Base-by-base conservation (phyloP, 1,140 invertebrate species). In the Lucilia sericata region DNA sequence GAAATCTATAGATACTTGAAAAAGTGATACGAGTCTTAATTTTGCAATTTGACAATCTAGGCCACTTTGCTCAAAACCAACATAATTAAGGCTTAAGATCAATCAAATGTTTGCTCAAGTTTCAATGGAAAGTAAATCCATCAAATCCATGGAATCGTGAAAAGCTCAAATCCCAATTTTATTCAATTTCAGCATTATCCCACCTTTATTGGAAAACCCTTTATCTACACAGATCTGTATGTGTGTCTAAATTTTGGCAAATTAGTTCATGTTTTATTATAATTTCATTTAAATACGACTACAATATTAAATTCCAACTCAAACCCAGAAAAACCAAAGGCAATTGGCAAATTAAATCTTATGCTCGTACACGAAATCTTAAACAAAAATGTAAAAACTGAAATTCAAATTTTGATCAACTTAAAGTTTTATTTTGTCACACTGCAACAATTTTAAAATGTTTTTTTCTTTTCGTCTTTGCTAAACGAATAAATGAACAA, bases 371-470 rank as follows among this genome's bases (percentile, higher is more conserved):
- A 70, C 19, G 19, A 25, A 70, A 70, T 17, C 21, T 70, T 5
- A 19, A 25, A 70, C 5, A 25, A 70, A 8, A 70, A 70, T 5
- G 21, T n/a, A 8, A 70, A 21, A 70, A 21, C 8, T 60, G 55
- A 60, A 21, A 70, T 70, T 70, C 8, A 70, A 70, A 70, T 70
- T 60, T 70, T 70, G 14, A 80, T 49, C n/a, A 80, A 49, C 42
- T 80, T 80, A 80, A 80, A 80, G n/a, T 80, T 80, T 49, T 25
- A 49, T 80, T 80, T 80, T 80, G 76, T 80, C 36, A 80, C 76
- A 49, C 25, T 80, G 42, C n/a, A 21, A 42, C 75, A 19, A 21
- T 80, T 80, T 80, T 80, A 51, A 51, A 51, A 12, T 51, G 10
- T 2, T 51, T 80, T 25, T 21, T 49, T 55, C 12, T 65, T 30